Conservation (phyloP, 2,113 vertebrate species). For the Recurvirostra avosetta region DNA sequence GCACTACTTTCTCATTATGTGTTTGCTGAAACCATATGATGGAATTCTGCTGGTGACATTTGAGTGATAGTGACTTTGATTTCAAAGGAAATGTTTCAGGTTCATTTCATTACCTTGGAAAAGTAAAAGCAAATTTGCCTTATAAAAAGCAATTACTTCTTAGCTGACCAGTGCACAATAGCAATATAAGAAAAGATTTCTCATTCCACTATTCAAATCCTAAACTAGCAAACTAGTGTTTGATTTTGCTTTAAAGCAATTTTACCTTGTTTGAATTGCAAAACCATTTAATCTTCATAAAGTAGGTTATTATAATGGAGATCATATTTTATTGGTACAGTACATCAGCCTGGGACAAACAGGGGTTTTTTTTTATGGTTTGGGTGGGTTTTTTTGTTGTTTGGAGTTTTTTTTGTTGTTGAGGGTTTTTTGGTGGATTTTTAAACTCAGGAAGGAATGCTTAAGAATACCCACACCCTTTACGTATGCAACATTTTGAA, state of each 20-base stretch:
- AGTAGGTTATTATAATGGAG: constrained; percentile 85
- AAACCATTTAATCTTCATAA: constrained; percentile 86
- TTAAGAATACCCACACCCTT: neutral
- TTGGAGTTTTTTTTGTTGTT: neutral
- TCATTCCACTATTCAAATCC: constrained; percentile 84
- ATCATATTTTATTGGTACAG: constrained; percentile 74
- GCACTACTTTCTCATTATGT: constrained; percentile 77
- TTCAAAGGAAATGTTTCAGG: constrained; percentile 88
- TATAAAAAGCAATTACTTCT: constrained; percentile 98
- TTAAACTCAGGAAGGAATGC: neutral
- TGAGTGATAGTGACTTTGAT: constrained; percentile 84
- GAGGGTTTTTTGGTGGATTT: neutral
- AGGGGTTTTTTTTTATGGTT: neutral
- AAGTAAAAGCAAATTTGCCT: constrained; percentile 98
- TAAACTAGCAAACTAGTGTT: constrained; percentile 79
- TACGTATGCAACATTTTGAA: neutral
- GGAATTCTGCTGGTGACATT: constrained; percentile 89
- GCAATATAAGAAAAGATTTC: constrained; percentile 83
- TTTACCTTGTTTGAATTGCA: constrained; percentile 83
- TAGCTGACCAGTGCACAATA: constrained; percentile 88
- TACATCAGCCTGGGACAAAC: constrained; percentile 57
- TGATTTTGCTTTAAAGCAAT: constrained; percentile 85
- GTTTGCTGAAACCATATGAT: constrained; percentile 87
- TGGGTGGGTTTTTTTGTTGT: neutral
- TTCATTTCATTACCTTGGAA: constrained; percentile 95